A percentile compares a stretch with the other conserved stretches of the same genome.
phyloP scores from a whole-genome alignment of 1,140 invertebrate species.

The Parasteatoda tepidariorum region DNA sequence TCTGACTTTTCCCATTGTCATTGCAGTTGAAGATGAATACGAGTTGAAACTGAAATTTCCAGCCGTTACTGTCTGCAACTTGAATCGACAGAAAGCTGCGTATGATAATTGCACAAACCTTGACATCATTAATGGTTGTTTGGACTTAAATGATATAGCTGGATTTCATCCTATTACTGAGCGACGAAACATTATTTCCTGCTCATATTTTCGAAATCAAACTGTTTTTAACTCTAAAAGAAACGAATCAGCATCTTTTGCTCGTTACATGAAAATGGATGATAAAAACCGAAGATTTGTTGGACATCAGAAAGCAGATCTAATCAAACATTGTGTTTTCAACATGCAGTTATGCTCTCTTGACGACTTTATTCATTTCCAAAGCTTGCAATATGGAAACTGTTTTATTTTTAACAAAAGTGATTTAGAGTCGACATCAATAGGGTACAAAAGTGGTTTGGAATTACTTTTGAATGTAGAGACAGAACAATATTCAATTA shows the following conservation, averaged over 20 bases:
- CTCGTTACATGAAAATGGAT: neutral
- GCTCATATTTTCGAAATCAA: neutral
- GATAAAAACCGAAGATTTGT: neutral
- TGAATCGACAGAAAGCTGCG: slow-evolving; percentile 3
- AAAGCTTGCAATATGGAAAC: slow-evolving; percentile 11
- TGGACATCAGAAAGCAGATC: neutral
- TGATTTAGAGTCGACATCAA: neutral
- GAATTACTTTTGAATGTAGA: slow-evolving; percentile 11
- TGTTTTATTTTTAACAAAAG: slow-evolving; percentile 29
- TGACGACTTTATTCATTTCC: neutral
- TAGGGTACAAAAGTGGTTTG: neutral
- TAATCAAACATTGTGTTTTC: slow-evolving; percentile 10
- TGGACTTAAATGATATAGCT: neutral
- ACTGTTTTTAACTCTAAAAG: neutral
- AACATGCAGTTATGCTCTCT: neutral
- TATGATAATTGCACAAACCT: neutral
- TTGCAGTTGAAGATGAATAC: neutral
- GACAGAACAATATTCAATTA: neutral
- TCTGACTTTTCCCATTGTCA: slow-evolving; percentile 12
- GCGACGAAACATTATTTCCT: neutral
- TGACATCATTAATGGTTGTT: neutral
- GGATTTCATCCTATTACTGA: neutral
- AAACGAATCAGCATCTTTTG: neutral
- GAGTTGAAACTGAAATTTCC: neutral
- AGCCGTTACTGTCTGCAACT: slow-evolving; percentile 30